These are phyloP conservation scores for Plectus sambesii DNA, from an alignment of 1,140 invertebrate species.

Conservation along the genomic window DNA sequence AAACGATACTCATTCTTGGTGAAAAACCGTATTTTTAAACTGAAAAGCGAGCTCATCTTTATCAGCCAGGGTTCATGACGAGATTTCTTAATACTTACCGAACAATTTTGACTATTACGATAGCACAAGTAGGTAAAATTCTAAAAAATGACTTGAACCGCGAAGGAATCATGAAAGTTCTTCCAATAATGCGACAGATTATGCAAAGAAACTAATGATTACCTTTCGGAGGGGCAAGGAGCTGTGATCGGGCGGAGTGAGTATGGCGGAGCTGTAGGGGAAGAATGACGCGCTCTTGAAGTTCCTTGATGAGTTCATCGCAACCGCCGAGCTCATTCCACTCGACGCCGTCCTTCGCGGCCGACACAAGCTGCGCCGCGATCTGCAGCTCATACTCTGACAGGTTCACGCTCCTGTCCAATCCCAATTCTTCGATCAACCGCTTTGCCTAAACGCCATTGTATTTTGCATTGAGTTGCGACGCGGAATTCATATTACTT, in stretches of 20 bases:
- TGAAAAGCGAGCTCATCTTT: too few relatives aligned
- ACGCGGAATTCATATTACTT: neutral
- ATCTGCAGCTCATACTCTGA: slow-evolving; percentile 25
- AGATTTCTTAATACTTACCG: too few relatives aligned
- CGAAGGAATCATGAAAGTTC: too few relatives aligned
- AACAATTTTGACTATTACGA: too few relatives aligned
- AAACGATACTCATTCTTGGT: too few relatives aligned
- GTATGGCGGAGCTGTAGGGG: slow-evolving; percentile 15
- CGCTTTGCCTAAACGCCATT: slow-evolving; percentile 14
- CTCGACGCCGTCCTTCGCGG: slow-evolving; percentile 14
- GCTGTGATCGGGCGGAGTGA: slow-evolving; percentile 1
- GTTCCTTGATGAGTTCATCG: slow-evolving; percentile 18
- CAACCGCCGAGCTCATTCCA: slow-evolving; percentile 25
- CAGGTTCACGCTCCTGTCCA: slow-evolving; percentile 14
- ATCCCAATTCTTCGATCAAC: slow-evolving; percentile 19
- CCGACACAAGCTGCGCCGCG: slow-evolving; percentile 21
- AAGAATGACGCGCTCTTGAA: slow-evolving; percentile 26
- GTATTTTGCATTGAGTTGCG: neutral
- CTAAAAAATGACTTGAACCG: too few relatives aligned
- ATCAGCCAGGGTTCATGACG: too few relatives aligned
- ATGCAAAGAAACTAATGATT: too few relatives aligned
- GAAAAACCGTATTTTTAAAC: too few relatives aligned
- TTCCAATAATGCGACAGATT: too few relatives aligned
- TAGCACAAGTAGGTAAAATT: too few relatives aligned
- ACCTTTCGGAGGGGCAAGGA: slow-evolving; percentile 3